phyloP scores from a whole-genome alignment of 2,888 invertebrate species.

The Rhyacophila evoluta region DNA sequence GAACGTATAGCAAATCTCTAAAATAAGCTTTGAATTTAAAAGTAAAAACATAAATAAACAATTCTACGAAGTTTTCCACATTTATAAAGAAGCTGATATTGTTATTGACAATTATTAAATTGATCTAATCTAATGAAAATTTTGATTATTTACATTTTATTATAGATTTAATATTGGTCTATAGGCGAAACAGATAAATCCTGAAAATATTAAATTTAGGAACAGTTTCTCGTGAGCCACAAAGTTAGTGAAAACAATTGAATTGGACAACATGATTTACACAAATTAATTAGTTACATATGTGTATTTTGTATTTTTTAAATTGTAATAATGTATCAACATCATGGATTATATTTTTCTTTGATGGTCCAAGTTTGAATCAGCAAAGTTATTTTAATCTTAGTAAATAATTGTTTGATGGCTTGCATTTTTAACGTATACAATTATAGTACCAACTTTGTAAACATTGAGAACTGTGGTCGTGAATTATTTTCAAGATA shows the following conservation, averaged over 20 bases:
- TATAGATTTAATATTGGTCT: slow-evolving; percentile 29
- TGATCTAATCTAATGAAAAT: slow-evolving; percentile 34
- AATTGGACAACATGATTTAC: not conserved
- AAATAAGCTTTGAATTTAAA: not conserved
- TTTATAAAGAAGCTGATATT: not conserved
- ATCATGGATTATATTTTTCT: too few relatives aligned
- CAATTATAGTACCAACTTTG: not conserved
- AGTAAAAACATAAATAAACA: not conserved
- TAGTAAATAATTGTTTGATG: too few relatives aligned
- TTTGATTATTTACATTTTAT: slow-evolving; percentile 40
- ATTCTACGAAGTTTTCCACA: not conserved
- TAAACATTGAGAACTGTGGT: not conserved
- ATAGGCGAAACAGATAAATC: not conserved
- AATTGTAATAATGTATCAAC: too few relatives aligned
- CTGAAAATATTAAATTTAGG: not conserved
- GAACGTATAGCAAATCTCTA: not conserved
- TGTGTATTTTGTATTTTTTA: not conserved
- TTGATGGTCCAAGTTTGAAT: too few relatives aligned
- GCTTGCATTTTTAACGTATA: too few relatives aligned
- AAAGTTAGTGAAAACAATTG: not conserved
- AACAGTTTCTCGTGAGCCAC: not conserved
- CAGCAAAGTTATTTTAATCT: too few relatives aligned
- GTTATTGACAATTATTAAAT: slow-evolving; percentile 38
- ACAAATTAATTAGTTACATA: not conserved
- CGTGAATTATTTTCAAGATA: slow-evolving; percentile 8